Evolutionary conservation across 2,113 vertebrate species (phyloP), one percentile per base, ranked within the genome.

Genomic region (Macaca fascicularis): DNA sequence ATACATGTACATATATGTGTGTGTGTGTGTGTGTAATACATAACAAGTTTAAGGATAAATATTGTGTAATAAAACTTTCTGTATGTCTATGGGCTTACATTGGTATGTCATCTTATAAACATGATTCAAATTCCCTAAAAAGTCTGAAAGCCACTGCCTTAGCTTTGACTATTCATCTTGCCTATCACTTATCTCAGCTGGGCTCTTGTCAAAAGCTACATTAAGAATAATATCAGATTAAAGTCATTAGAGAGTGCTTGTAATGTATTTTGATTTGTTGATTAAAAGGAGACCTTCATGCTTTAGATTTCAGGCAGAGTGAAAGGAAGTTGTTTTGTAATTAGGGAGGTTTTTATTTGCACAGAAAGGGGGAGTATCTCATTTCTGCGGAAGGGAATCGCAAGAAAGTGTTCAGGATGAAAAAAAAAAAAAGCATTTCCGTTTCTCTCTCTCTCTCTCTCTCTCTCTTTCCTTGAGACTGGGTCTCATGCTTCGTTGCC

Each of bases 301-400:
- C 59, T 92, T 87, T 74, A 81, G 40, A 57, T 55, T 61, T 93
- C 19, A 83, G 45, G 40, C 13, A 57, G 22, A n/a, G 52, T 90
- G 55, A 87, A 90, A 78, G 16, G 35, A 96, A 72, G 89, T 52
- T 8, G 48, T 61, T 92, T 67, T 64, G 17, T 50, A 86, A 93
- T 69, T 75, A 70, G 74, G 93, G 23, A 89, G n/a, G 30, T 52
- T 89, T 91, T 79, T 70, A 87, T 92, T 95, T 96, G 40, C 40
- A 38, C 27, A 50, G 35, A 52, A 55, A 25, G 38, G 17, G 78
- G 50, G 19, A 93, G 8, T 55, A 40, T 69, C 52, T 74, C 22
- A 69, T 89, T 87, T 92, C 40, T 92, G 67, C 50, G 70, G 57
- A 90, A 13, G 30, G 7, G 32, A 4, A 74, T 22, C 72, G 3